phyloP scores from a whole-genome alignment of 2,888 invertebrate genomes.

The Trissolcus brochymenae region DNA sequence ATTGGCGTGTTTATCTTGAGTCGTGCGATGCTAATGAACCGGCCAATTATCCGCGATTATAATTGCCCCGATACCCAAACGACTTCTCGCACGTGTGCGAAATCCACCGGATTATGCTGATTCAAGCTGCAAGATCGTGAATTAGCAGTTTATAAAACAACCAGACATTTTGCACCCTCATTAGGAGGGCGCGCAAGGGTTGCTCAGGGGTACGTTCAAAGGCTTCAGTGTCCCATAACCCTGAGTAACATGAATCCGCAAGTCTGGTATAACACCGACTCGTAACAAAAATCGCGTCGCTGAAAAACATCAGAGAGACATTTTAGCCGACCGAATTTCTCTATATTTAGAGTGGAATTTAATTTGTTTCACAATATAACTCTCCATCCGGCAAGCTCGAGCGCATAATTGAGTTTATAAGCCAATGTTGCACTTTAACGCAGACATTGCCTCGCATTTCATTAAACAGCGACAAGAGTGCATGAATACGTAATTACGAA shows the following conservation, averaged over 20 bases:
- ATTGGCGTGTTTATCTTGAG: constrained; percentile 32
- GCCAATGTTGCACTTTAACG: constrained; percentile 34
- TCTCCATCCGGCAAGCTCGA: background rate
- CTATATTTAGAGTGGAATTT: constrained; percentile 8
- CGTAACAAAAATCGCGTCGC: too few relatives aligned
- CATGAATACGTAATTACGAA: constrained; percentile 47
- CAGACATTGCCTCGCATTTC: constrained; percentile 45
- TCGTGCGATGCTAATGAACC: constrained; percentile 23
- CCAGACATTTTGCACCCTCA: constrained; percentile 1
- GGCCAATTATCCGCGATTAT: constrained; percentile 19
- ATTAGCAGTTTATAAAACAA: constrained; percentile 8
- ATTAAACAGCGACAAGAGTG: constrained; percentile 52
- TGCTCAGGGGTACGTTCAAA: background rate
- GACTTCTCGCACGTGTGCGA: constrained; percentile 3
- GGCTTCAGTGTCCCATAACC: constrained; percentile 1
- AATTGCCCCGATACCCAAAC: constrained; percentile 12
- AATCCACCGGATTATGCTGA: constrained; percentile 34
- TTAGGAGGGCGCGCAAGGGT: background rate
- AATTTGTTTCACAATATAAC: constrained; percentile 31
- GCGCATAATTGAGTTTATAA: constrained; percentile 50
- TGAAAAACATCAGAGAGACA: too few relatives aligned
- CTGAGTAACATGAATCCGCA: background rate
- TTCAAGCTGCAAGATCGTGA: constrained; percentile 34
- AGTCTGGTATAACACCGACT: background rate
- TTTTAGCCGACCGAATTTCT: too few relatives aligned